Conservation (phyloP, 2,888 invertebrate genomes). For the Zhengitettix transpicula region DNA sequence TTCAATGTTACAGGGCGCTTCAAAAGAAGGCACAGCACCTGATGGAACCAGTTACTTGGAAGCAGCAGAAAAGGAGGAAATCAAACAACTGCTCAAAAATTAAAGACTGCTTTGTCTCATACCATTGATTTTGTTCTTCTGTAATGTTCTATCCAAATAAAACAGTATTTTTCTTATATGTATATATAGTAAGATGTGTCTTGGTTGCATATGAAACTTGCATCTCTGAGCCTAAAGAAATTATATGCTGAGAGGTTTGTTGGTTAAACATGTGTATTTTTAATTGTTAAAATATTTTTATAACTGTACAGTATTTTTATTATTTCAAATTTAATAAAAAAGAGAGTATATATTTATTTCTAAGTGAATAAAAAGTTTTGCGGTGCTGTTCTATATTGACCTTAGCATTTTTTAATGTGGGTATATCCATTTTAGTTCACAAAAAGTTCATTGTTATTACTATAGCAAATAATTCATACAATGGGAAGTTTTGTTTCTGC, state of each 20-base stretch:
- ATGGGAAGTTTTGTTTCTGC: no score
- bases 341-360: no score
- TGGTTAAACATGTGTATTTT: background rate
- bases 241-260: background rate
- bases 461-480: no score
- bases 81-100: conserved; percentile 49
- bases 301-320: no score
- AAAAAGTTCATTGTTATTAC: no score
- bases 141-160: background rate
- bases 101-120: background rate
- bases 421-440: no score
- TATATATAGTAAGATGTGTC: background rate
- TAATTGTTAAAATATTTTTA: background rate
- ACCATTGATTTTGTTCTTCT: background rate
- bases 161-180: background rate
- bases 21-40: conserved; percentile 66
- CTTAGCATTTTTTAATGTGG: no score
- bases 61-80: conserved; percentile 82
- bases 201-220: background rate
- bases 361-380: no score
- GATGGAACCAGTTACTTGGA: conserved; percentile 76
- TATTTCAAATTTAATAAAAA: no score
- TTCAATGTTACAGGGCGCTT: conserved; percentile 49
- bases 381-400: no score
- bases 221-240: background rate